Conservation (phyloP, 2,113 vertebrate genomes). For the Zosterops hypoxanthus region DNA sequence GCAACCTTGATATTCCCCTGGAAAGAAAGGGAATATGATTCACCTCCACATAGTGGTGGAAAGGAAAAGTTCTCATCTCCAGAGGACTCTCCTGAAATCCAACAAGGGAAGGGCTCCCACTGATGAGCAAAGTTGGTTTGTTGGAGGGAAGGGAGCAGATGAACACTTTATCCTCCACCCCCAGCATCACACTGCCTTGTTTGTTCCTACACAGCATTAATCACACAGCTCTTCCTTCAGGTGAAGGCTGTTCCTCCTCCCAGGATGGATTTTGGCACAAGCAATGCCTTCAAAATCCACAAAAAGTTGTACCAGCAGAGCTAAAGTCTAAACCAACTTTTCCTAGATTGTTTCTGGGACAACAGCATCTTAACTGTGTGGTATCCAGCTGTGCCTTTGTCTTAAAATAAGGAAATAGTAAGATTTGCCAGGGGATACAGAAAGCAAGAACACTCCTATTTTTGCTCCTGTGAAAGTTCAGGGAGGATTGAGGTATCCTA, state of each 20-base stretch:
- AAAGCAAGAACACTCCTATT: neutral
- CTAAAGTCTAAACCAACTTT: neutral
- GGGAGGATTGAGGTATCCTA: neutral
- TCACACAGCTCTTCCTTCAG: neutral
- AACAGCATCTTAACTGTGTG: neutral
- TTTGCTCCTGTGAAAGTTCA: neutral
- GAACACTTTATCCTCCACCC: neutral
- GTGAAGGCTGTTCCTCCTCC: neutral
- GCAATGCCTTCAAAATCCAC: neutral
- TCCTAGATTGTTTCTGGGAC: neutral
- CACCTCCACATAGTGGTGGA: neutral
- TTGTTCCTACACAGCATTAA: neutral
- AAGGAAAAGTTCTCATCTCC: neutral
- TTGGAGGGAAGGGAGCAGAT: neutral
- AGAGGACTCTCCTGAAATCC: neutral
- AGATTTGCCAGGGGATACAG: neutral
- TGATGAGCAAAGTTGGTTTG: neutral
- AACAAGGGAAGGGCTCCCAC: neutral
- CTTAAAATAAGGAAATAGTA: neutral
- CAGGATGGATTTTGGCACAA: neutral
- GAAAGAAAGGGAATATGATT: neutral
- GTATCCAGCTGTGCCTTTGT: neutral
- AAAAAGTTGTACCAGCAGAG: neutral
- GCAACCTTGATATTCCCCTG: neutral
- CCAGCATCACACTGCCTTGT: neutral